phyloP scores from a whole-genome alignment of 2,888 invertebrate genomes.

The Drosophila villosipedis region DNA sequence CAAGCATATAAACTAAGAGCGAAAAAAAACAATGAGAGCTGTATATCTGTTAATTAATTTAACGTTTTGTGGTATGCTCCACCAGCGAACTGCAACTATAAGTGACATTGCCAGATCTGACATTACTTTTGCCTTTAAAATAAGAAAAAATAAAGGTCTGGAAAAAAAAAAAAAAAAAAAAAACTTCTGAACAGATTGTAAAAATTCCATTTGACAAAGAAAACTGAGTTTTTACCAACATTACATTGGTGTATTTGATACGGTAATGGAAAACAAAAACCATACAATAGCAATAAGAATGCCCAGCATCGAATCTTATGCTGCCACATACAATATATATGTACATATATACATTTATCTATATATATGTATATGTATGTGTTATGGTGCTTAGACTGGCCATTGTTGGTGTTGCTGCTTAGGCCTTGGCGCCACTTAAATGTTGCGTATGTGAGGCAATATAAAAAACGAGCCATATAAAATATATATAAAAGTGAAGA shows the following conservation, averaged over 20 bases:
- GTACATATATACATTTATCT: no score
- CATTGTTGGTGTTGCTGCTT: conserved; percentile 45
- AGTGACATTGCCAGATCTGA: conserved; percentile 17
- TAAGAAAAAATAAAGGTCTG: background rate
- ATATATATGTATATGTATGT: conserved; percentile 16
- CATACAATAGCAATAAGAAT: conserved; percentile 45
- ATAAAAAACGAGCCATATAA: conserved; percentile 62
- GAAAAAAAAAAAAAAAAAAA: background rate
- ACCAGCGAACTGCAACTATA: conserved; percentile 16
- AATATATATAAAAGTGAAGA: conserved; percentile 55
- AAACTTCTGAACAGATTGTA: conserved; percentile 13
- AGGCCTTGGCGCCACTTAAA: conserved; percentile 72
- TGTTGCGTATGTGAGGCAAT: conserved; percentile 68
- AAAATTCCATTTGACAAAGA: conserved; percentile 46
- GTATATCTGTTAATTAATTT: conserved; percentile 67
- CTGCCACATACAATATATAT: background rate
- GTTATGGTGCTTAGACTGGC: conserved; percentile 55
- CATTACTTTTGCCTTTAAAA: conserved; percentile 43
- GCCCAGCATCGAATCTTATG: conserved; percentile 19
- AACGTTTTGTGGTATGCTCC: conserved; percentile 22
- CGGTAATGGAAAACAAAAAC: conserved; percentile 48
- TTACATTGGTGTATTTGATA: conserved; percentile 21
- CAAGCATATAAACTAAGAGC: conserved; percentile 20
- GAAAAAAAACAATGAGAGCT: background rate
- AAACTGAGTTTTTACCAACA: conserved; percentile 19